Evolutionary conservation across 2,888 invertebrate species (phyloP).

Genomic region (Plusia festucae): DNA sequence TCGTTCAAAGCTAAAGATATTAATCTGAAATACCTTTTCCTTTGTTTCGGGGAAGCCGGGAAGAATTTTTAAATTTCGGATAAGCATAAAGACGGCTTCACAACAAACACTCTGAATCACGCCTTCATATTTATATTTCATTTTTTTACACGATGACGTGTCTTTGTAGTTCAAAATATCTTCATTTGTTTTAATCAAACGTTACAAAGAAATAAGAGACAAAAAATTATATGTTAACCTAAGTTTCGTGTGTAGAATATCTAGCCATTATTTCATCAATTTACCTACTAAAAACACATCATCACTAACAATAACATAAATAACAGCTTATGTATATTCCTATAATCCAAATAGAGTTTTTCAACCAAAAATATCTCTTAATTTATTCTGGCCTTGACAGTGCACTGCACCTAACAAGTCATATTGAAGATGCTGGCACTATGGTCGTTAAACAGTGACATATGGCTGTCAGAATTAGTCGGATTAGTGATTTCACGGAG

Average conservation of each 20-base stretch:
- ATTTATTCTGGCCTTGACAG: constrained; percentile 19
- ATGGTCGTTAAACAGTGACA: constrained; percentile 85
- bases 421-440: constrained; percentile 65
- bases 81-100: constrained; percentile 42
- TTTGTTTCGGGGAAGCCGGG: constrained; percentile 48
- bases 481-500: constrained; percentile 89
- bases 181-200: not conserved
- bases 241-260: too few species aligned
- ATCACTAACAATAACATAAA: not conserved
- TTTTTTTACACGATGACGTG: not conserved
- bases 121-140: constrained; percentile 12
- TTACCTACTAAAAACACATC: not conserved
- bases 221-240: too few species aligned
- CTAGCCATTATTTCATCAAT: too few species aligned
- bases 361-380: not conserved
- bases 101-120: constrained; percentile 42
- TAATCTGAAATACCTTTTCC: constrained; percentile 62
- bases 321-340: not conserved
- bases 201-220: too few species aligned
- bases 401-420: constrained; percentile 37
- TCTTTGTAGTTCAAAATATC: not conserved
- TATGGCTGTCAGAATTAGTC: constrained; percentile 89
- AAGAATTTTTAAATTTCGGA: constrained; percentile 41
- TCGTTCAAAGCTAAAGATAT: constrained; percentile 70
- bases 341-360: not conserved